phyloP scores from a whole-genome alignment of 2,113 vertebrate genomes.

The Nibea coibor region DNA sequence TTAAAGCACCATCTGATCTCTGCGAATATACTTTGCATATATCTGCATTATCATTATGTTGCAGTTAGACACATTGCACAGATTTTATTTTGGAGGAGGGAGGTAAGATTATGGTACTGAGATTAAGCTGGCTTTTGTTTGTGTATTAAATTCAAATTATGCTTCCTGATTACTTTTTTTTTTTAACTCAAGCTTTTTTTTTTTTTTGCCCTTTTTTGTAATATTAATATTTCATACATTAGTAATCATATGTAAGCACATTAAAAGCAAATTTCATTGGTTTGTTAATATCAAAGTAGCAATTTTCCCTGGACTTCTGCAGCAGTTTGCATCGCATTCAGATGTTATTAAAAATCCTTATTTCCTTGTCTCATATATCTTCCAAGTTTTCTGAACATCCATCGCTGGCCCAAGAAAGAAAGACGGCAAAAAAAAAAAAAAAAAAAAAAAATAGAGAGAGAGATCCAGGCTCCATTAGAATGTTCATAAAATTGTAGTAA shows the following conservation, averaged over 20 bases:
- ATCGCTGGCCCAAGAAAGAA: slow-evolving; percentile 74
- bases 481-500: slow-evolving; percentile 94
- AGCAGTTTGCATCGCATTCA: slow-evolving; percentile 64
- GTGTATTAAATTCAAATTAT: slow-evolving; percentile 36
- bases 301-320: slow-evolving; percentile 61
- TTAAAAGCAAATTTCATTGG: slow-evolving; percentile 25
- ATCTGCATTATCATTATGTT: slow-evolving; percentile 83
- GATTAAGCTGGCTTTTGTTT: slow-evolving; percentile 44
- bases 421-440: slow-evolving; percentile 57
- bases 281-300: slow-evolving; percentile 60
- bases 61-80: slow-evolving; percentile 47
- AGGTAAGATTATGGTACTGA: slow-evolving; percentile 26
- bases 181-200: not conserved
- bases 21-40: slow-evolving; percentile 84
- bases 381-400: slow-evolving; percentile 80
- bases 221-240: slow-evolving; percentile 33
- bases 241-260: slow-evolving; percentile 13
- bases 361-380: slow-evolving; percentile 73
- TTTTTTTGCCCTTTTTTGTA: not conserved
- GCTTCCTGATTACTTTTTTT: not conserved
- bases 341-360: slow-evolving; percentile 73
- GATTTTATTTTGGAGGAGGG: slow-evolving; percentile 52
- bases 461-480: slow-evolving; percentile 87
- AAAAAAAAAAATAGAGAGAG: slow-evolving; percentile 49
- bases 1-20: slow-evolving; percentile 86